Percentiles rank a stretch among this genome's conserved stretches.
Evolutionary conservation across 2,797 vertebrate species (phyloP).

Genomic region (Stomatorhinus walkeri): DNA sequence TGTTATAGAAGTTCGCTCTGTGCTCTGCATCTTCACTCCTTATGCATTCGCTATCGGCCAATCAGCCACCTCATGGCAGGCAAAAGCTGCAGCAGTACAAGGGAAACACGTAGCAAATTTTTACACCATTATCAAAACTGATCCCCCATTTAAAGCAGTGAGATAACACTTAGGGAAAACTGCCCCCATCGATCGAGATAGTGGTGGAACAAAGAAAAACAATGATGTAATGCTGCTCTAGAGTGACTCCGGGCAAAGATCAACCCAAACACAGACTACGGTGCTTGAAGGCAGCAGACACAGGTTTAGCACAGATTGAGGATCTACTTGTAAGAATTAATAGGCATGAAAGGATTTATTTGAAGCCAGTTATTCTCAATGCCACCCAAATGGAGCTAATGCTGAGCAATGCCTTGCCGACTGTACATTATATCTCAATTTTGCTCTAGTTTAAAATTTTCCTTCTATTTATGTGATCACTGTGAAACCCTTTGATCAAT

Average conservation of each 20-base stretch:
- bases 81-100: not conserved
- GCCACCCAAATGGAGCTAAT: not conserved
- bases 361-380: constrained; percentile 52
- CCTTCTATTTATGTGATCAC: not conserved
- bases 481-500: not conserved
- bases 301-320: constrained; percentile 62
- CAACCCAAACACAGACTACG: not conserved
- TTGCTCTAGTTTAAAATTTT: not conserved
- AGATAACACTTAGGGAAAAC: not conserved
- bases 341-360: constrained; percentile 32
- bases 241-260: not conserved
- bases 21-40: not conserved
- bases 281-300: constrained; percentile 50
- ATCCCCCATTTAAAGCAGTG: not conserved
- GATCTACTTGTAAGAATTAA: constrained; percentile 53
- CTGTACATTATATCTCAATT: not conserved
- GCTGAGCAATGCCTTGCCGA: not conserved
- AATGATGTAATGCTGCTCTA: not conserved
- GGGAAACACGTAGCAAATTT: not conserved
- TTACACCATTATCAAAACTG: not conserved
- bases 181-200: not conserved
- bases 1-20: not conserved
- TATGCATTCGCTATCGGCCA: not conserved
- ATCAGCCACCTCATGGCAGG: not conserved
- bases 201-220: not conserved